phyloP scores from a whole-genome alignment of 2,888 invertebrate genomes.

The Molorchus minor region DNA sequence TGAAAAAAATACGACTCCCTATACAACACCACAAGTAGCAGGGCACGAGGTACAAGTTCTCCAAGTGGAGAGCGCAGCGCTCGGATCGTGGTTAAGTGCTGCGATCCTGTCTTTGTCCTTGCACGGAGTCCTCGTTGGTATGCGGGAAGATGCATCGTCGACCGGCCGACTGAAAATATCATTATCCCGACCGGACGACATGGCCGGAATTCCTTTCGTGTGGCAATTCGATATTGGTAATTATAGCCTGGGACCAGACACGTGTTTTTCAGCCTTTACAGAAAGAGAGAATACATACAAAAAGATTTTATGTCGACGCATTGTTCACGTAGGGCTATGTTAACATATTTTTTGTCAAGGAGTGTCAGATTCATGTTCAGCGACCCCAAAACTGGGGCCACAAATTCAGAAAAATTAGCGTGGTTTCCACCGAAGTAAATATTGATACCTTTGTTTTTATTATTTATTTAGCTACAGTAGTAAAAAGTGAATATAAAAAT shows the following conservation, averaged over 20 bases:
- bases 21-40: slow-evolving; percentile 7
- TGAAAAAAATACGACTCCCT: not conserved
- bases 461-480: too few species aligned
- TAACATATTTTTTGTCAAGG: too few species aligned
- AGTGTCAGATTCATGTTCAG: too few species aligned
- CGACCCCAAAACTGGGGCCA: too few species aligned
- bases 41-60: slow-evolving; percentile 7
- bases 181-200: slow-evolving; percentile 53
- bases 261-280: too few species aligned
- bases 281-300: too few species aligned
- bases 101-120: slow-evolving; percentile 51
- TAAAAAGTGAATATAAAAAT: too few species aligned
- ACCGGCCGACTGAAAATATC: slow-evolving; percentile 53
- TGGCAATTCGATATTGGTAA: slow-evolving; percentile 20
- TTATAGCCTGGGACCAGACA: slow-evolving; percentile 7
- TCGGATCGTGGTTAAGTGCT: slow-evolving; percentile 59
- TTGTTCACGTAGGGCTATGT: too few species aligned
- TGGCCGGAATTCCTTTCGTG: slow-evolving; percentile 47
- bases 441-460: too few species aligned
- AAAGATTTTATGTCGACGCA: too few species aligned
- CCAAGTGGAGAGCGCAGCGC: slow-evolving; percentile 40
- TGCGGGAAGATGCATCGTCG: slow-evolving; percentile 49
- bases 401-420: too few species aligned
- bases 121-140: slow-evolving; percentile 53
- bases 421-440: too few species aligned